Percentiles rank a stretch among this genome's conserved stretches.
Evolutionary conservation across 2,113 vertebrate species (phyloP).

Genomic region (Microtus oregoni): DNA sequence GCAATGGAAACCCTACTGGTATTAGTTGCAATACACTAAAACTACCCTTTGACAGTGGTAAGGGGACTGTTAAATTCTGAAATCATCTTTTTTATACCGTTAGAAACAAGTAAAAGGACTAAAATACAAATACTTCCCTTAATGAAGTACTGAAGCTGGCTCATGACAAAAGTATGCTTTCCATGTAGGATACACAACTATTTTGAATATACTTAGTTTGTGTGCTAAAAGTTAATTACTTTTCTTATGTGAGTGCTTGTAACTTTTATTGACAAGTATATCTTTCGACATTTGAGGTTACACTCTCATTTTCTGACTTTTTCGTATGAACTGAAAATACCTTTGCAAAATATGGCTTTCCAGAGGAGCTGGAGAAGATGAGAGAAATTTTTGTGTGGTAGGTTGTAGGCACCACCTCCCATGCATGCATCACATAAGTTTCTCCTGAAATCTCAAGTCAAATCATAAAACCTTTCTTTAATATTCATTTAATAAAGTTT

Average conservation of each 20-base stretch:
- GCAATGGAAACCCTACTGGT: background rate
- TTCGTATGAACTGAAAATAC: background rate
- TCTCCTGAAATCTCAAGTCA: background rate
- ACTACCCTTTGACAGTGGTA: background rate
- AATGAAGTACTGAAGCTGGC: background rate
- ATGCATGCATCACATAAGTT: background rate
- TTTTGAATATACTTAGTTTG: background rate
- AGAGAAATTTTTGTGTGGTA: background rate
- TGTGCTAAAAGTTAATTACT: background rate
- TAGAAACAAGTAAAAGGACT: background rate
- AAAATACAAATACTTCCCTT: background rate
- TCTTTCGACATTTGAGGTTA: background rate
- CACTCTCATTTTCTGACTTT: background rate
- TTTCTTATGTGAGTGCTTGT: background rate
- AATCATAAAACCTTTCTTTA: background rate
- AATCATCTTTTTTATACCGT: background rate
- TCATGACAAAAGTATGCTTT: background rate
- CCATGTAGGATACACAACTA: background rate
- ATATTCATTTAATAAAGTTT: background rate
- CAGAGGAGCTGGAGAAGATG: background rate
- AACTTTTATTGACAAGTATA: background rate
- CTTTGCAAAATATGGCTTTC: background rate
- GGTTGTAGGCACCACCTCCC: background rate
- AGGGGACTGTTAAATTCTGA: background rate
- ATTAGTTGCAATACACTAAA: background rate